Conservation (phyloP, 2,797 vertebrate species). For the Poeciliopsis infans region DNA sequence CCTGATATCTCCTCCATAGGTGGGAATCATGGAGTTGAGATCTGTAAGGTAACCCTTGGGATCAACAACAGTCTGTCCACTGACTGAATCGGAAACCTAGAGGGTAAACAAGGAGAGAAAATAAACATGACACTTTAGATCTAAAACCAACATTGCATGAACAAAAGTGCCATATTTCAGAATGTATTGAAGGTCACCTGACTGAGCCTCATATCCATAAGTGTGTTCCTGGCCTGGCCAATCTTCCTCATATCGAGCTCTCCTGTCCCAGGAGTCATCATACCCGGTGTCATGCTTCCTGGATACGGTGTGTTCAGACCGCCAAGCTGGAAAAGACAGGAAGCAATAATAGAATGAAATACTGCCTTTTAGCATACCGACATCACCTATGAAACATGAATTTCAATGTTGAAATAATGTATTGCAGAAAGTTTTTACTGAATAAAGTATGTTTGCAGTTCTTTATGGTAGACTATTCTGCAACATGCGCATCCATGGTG, state of each 20-base stretch:
- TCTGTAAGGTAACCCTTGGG: constrained; percentile 98
- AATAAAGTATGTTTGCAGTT: neutral
- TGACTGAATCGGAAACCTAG: constrained; percentile 99
- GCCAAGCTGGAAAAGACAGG: constrained; percentile 76
- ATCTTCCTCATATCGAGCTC: constrained; percentile 99
- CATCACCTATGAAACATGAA: constrained; percentile 13
- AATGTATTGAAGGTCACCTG: constrained; percentile 81
- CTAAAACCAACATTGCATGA: neutral
- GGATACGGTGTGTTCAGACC: constrained; percentile 95
- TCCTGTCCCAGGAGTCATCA: constrained; percentile 95
- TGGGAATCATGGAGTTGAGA: constrained; percentile 99
- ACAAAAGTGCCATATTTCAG: neutral
- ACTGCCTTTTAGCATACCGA: constrained; percentile 7
- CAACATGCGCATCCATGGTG: neutral
- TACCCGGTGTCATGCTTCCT: constrained; percentile 93
- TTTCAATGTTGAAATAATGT: neutral
- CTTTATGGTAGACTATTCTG: neutral
- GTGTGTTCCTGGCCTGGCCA: constrained; percentile 96
- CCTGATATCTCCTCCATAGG: constrained; percentile 98
- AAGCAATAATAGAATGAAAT: constrained; percentile 8
- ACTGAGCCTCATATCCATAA: constrained; percentile 99
- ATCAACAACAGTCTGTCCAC: constrained; percentile 97
- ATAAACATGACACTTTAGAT: neutral
- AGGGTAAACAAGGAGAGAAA: neutral
- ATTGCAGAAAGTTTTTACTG: neutral